These are phyloP conservation scores for Hemistola chrysoprasaria DNA, from an alignment of 2,888 invertebrate species.

Conservation along the genomic window DNA sequence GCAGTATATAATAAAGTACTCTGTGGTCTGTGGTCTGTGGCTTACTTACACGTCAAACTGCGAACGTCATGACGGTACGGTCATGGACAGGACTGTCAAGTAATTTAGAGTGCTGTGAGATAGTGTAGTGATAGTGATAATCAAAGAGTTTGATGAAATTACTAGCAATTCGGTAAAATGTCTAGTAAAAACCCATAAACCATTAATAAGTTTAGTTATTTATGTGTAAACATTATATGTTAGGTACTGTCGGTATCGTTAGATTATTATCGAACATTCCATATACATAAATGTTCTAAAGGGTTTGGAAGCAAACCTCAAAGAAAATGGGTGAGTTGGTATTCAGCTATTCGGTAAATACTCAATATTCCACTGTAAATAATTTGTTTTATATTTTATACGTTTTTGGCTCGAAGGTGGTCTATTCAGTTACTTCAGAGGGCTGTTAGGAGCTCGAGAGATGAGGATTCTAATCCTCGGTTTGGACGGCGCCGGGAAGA, in stretches of 20 bases:
- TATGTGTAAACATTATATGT: constrained; percentile 36
- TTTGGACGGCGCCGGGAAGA: constrained; percentile 99
- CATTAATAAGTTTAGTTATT: constrained; percentile 29
- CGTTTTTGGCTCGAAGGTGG: constrained; percentile 86
- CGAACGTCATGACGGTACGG: no score
- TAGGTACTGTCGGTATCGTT: constrained; percentile 40
- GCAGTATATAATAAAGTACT: neutral
- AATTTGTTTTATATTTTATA: constrained; percentile 23
- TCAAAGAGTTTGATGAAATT: no score
- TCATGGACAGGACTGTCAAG: no score
- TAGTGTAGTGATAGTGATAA: no score
- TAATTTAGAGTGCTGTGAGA: no score
- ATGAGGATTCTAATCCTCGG: constrained; percentile 99
- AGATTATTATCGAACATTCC: constrained; percentile 48
- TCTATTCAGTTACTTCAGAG: constrained; percentile 97
- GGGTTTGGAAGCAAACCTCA: constrained; percentile 54
- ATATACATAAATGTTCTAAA: no score
- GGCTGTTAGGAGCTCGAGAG: constrained; percentile 97
- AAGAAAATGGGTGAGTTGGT: constrained; percentile 69
- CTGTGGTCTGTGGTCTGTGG: no score
- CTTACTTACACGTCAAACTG: constrained; percentile 71
- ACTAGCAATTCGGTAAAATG: constrained; percentile 14
- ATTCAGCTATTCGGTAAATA: constrained; percentile 1
- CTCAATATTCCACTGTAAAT: constrained; percentile 39
- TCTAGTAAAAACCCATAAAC: constrained; percentile 46